Percentiles rank a stretch among this genome's conserved stretches.
Conservation (phyloP, 2,797 vertebrate genomes). For the Lithobates sylvaticus region DNA sequence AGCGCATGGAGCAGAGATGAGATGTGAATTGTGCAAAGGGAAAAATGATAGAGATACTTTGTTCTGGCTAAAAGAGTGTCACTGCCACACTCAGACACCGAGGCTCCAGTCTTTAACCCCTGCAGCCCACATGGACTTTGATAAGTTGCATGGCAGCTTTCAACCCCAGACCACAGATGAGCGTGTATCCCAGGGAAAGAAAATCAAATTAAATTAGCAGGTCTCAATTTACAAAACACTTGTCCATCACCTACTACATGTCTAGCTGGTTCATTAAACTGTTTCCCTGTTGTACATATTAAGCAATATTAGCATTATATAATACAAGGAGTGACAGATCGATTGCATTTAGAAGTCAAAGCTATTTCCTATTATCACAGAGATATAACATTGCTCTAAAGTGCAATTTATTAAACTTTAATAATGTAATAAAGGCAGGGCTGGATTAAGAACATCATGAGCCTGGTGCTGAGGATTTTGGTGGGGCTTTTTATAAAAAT, state of each 20-base stretch:
- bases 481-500: too few species aligned
- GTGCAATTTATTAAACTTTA: background rate
- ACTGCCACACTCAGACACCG: constrained; percentile 82
- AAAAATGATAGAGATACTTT: constrained; percentile 76
- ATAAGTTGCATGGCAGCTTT: constrained; percentile 5
- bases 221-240: background rate
- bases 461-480: too few species aligned
- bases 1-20: constrained; percentile 77
- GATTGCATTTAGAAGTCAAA: background rate
- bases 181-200: constrained; percentile 21
- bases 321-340: background rate
- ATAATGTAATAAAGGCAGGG: background rate
- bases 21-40: constrained; percentile 72
- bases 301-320: background rate
- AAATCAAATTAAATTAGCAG: constrained; percentile 28
- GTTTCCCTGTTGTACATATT: constrained; percentile 2
- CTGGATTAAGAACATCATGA: too few species aligned
- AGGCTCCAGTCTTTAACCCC: constrained; percentile 75
- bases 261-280: background rate
- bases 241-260: background rate
- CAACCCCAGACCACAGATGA: constrained; percentile 6
- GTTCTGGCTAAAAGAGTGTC: constrained; percentile 84
- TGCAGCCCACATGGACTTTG: constrained; percentile 46
- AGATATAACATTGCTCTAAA: background rate
- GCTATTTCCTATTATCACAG: background rate